Evolutionary conservation across 2,113 vertebrate genomes (phyloP).

Genomic region (Etia nguti): DNA sequence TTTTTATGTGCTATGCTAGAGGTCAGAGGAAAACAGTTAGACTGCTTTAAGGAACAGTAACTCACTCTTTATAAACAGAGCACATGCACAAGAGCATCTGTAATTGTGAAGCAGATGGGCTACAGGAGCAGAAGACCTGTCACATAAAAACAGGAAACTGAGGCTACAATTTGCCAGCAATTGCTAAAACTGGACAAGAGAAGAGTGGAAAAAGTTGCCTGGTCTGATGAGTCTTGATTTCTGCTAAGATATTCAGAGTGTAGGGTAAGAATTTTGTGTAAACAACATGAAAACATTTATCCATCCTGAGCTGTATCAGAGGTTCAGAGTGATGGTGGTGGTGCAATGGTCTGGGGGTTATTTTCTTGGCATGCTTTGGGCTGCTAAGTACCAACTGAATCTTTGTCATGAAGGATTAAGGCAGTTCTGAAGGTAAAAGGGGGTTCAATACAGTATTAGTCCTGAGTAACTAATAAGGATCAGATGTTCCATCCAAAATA

Average conservation of each 20-base stretch:
- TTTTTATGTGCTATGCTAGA: not conserved
- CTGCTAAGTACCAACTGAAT: not conserved
- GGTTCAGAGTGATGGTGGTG: not conserved
- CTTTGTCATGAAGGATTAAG: not conserved
- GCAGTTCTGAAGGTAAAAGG: not conserved
- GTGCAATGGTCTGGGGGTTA: not conserved
- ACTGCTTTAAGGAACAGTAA: not conserved
- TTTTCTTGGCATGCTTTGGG: not conserved
- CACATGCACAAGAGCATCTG: too few relatives aligned
- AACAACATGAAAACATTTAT: not conserved
- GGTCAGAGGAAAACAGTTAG: not conserved
- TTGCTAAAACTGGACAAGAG: not conserved
- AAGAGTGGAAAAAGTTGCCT: not conserved
- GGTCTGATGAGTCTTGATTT: not conserved
- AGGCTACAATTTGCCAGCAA: not conserved
- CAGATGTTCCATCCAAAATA: not conserved
- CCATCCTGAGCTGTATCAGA: not conserved
- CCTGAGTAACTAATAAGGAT: not conserved
- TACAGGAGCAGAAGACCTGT: not conserved
- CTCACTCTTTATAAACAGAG: not conserved
- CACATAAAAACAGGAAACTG: not conserved
- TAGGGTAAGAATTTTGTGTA: not conserved
- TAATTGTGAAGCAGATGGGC: too few relatives aligned
- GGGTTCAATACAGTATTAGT: not conserved
- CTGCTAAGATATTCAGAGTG: not conserved